A percentile compares a stretch with the other conserved stretches of the same genome.
These are phyloP conservation scores for Percopsis transmontana DNA, from an alignment of 2,113 vertebrate species.

Conservation along the genomic window DNA sequence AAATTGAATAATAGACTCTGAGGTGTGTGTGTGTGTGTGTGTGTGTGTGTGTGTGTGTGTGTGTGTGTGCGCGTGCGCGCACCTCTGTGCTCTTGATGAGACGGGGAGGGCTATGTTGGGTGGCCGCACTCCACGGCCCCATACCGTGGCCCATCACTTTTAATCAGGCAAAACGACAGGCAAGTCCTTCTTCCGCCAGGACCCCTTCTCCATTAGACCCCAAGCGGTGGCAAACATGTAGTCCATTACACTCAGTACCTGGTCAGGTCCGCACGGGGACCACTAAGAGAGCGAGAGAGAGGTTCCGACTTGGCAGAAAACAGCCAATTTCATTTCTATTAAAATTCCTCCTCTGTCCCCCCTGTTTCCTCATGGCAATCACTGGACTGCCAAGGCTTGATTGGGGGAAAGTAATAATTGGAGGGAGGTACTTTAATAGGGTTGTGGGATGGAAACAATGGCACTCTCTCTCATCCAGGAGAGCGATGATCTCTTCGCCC, in stretches of 20 bases:
- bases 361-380: conserved; percentile 56
- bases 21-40: conserved; percentile 29
- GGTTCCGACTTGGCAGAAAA: conserved; percentile 7
- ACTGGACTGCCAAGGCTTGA: conserved; percentile 63
- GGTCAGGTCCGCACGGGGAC: conserved; percentile 23
- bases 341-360: conserved; percentile 45
- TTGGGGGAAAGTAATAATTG: conserved; percentile 54
- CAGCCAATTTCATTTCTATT: conserved; percentile 59
- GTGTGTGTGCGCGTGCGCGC: not conserved
- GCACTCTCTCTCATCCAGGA: conserved; percentile 45
- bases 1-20: conserved; percentile 80
- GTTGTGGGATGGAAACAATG: conserved; percentile 41
- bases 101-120: conserved; percentile 37
- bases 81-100: conserved; percentile 27
- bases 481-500: conserved; percentile 38
- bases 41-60: conserved; percentile 28
- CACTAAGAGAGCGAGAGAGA: not conserved
- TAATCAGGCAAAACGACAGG: conserved; percentile 74
- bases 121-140: conserved; percentile 49
- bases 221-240: conserved; percentile 64
- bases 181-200: conserved; percentile 47
- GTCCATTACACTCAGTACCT: conserved; percentile 71
- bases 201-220: conserved; percentile 70
- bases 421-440: conserved; percentile 45
- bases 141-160: conserved; percentile 76